Evolutionary conservation across 2,888 invertebrate species (phyloP).

Genomic region (Catocala fraxini): DNA sequence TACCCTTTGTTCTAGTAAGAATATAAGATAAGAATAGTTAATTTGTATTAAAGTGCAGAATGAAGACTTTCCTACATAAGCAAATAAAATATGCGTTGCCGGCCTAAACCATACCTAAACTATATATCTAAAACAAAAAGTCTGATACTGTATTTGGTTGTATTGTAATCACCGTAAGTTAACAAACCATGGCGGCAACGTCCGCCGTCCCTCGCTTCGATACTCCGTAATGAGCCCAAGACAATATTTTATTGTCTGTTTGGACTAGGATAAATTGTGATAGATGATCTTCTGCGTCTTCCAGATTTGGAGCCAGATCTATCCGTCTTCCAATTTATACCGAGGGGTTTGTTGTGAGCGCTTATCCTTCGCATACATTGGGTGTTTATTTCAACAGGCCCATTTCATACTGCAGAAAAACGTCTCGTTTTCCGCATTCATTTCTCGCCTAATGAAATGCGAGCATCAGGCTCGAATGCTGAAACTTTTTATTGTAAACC

Average conservation of each 20-base stretch:
- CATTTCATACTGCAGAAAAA: slow-evolving; percentile 63
- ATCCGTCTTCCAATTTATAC: slow-evolving; percentile 71
- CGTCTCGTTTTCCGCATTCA: slow-evolving; percentile 75
- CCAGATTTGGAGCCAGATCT: slow-evolving; percentile 71
- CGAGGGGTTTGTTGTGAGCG: slow-evolving; percentile 48
- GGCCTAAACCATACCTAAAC: too few relatives aligned
- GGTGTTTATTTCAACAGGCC: slow-evolving; percentile 57
- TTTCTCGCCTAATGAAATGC: slow-evolving; percentile 78
- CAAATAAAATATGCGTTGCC: too few relatives aligned
- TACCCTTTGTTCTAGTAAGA: too few relatives aligned
- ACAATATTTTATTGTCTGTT: slow-evolving; percentile 81
- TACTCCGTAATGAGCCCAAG: slow-evolving; percentile 74
- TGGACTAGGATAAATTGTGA: slow-evolving; percentile 82
- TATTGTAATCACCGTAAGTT: slow-evolving; percentile 60
- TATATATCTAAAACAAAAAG: too few relatives aligned
- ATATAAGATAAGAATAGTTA: too few relatives aligned
- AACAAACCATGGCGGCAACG: slow-evolving; percentile 63
- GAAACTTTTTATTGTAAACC: slow-evolving; percentile 76
- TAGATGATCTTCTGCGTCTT: slow-evolving; percentile 74
- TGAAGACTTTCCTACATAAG: too few relatives aligned
- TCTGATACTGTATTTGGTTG: too few relatives aligned
- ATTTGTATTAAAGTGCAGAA: too few relatives aligned
- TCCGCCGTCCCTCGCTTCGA: slow-evolving; percentile 54
- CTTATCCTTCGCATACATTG: slow-evolving; percentile 59
- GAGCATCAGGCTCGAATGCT: slow-evolving; percentile 67